These are phyloP conservation scores for Paracentrotus lividus DNA, from an alignment of 53 echinoderm and acorn worm species.

Conservation along the genomic window DNA sequence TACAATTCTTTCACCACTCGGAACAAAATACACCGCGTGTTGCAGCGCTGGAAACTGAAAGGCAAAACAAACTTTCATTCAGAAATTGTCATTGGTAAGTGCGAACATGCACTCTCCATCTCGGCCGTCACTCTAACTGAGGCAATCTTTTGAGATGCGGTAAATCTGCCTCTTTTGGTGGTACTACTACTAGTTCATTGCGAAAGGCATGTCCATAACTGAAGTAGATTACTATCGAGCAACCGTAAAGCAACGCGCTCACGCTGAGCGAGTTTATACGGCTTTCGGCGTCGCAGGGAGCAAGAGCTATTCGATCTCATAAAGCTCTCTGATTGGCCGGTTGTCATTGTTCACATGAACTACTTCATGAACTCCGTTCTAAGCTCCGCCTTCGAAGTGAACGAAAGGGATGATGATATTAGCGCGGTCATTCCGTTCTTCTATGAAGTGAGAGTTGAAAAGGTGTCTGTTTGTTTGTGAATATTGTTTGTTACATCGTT, in stretches of 20 bases:
- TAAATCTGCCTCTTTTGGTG: conserved; percentile 26
- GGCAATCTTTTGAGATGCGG: background rate
- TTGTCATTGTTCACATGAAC: conserved; percentile 15
- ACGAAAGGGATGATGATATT: background rate
- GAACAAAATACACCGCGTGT: background rate
- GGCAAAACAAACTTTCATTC: background rate
- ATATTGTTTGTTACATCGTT: background rate
- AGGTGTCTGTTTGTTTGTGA: background rate
- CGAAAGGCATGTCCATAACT: conserved; percentile 22
- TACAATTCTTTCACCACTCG: background rate
- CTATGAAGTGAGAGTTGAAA: background rate
- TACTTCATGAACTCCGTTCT: too few species aligned
- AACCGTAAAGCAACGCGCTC: background rate
- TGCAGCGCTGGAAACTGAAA: background rate
- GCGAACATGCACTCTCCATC: background rate
- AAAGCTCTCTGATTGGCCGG: conserved; percentile 31
- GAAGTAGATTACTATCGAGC: conserved; percentile 12
- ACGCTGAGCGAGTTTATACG: conserved; percentile 9
- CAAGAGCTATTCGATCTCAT: background rate
- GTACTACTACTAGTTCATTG: conserved; percentile 16
- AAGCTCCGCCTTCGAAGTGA: conserved; percentile 15
- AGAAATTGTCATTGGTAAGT: background rate
- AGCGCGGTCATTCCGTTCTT: background rate
- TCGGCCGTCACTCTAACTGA: conserved; percentile 17
- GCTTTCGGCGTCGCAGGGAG: background rate